Evolutionary conservation across 2,113 vertebrate genomes (phyloP), one percentile per base, ranked within the genome.

Genomic region (Epinephelus cyanopodus): DNA sequence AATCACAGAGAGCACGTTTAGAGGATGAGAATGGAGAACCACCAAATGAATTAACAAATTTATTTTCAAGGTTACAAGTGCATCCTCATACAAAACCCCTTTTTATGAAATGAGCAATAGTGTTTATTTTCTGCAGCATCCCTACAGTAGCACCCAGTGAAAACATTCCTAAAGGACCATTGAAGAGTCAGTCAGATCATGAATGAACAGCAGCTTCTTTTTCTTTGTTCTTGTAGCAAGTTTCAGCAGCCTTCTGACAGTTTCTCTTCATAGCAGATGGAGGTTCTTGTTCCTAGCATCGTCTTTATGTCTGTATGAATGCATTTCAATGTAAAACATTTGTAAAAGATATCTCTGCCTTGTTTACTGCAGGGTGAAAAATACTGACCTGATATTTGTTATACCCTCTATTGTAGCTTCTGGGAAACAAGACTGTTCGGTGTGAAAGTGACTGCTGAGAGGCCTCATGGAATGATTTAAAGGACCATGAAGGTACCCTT

Each of bases 31-130:
- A n/a, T 23, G 1, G 33, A 79, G 70, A 83, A 60, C 79, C 86
- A 66, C 48, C 0, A 74, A 74, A 52, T 21, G 21, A 82, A 81
- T 74, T 69, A 84, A 82, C 77, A 71, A 80, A 74, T 47, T 47
- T n/a, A 80, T 82, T 82, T 74, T 66, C 67, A 84, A 86, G 89
- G 84, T 77, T 87, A 85, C 68, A 73, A 77, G 81, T 80, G 75
- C 77, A 77, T 76, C 58, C 4, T 82, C 71, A 64, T 74, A 80
- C 64, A 87, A 90, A 83, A 85, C 3, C 14, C 19, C 3, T 23
- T 62, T 78, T 78, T 37, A 84, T 53, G 82, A 83, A 78, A 85
- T 2, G 65, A 78, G 74, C 27, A 4, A 1, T 18, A 2, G 54
- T 42, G 54, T 76, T 52, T 37, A 9, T 45, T 74, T 17, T 75